Conservation (phyloP, 2,113 vertebrate genomes). For the Oncorhynchus kisutch region DNA sequence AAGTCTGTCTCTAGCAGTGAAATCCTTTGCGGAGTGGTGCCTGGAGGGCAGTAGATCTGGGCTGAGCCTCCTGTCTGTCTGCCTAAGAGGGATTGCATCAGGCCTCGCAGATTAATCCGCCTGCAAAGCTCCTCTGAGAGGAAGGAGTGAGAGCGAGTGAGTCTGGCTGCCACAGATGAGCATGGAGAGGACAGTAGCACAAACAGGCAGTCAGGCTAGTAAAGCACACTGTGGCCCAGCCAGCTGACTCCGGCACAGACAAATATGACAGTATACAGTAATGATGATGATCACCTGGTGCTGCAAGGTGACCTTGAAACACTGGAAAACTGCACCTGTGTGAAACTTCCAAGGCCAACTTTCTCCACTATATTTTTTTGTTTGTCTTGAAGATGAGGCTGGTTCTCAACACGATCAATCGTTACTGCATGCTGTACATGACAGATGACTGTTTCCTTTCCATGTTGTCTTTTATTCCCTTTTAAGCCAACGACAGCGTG, state of each 20-base stretch:
- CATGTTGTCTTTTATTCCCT: not conserved
- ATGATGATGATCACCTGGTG: not conserved
- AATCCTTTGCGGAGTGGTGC: not conserved
- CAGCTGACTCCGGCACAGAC: not conserved
- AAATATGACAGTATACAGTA: not conserved
- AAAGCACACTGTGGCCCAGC: not conserved
- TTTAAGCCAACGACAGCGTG: conserved; percentile 36
- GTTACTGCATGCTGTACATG: not conserved
- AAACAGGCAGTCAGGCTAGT: not conserved
- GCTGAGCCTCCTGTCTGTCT: conserved; percentile 26
- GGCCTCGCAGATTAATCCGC: conserved; percentile 49
- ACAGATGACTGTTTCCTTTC: not conserved
- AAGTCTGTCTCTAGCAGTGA: not conserved
- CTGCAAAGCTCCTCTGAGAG: conserved; percentile 25
- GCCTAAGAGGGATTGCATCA: conserved; percentile 32
- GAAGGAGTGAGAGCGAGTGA: not conserved
- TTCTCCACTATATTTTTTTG: not conserved
- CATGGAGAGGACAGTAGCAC: conserved; percentile 2
- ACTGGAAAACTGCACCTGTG: not conserved
- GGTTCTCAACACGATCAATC: not conserved
- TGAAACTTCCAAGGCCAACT: not conserved
- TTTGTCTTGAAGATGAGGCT: not conserved
- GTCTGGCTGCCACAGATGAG: not conserved
- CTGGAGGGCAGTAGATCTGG: conserved; percentile 12
- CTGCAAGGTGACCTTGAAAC: conserved; percentile 1